Conservation (phyloP, 2,888 invertebrate genomes). For the Oithona nana region DNA sequence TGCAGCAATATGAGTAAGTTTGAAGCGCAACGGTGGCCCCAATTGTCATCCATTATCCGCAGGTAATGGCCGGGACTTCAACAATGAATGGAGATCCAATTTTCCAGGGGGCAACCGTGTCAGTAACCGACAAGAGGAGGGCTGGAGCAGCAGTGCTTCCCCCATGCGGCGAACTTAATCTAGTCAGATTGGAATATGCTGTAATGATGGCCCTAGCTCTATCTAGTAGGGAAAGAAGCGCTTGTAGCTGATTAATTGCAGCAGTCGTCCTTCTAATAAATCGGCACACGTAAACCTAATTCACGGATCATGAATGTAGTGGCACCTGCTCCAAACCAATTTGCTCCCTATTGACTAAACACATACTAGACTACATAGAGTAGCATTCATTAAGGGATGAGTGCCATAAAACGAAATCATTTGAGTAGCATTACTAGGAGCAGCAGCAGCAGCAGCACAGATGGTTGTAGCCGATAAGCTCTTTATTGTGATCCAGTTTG, state of each 20-base stretch:
- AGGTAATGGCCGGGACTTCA: background rate
- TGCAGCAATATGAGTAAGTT: background rate
- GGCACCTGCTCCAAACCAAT: too few species aligned
- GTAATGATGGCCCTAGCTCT: too few species aligned
- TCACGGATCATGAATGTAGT: background rate
- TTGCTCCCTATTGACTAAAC: background rate
- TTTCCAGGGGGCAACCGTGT: background rate
- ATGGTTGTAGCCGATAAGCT: background rate
- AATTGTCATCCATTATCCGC: background rate
- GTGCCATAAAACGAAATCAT: background rate
- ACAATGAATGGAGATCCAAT: background rate
- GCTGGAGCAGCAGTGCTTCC: background rate
- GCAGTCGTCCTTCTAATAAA: too few species aligned
- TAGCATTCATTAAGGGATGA: background rate
- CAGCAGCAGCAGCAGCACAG: too few species aligned
- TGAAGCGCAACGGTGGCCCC: background rate
- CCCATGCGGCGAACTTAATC: background rate
- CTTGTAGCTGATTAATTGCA: too few species aligned
- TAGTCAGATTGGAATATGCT: too few species aligned
- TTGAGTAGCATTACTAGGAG: too few species aligned
- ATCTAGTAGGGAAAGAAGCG: too few species aligned
- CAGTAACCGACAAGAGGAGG: background rate
- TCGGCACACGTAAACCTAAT: background rate
- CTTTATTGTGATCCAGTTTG: background rate
- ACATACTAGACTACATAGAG: background rate